Evolutionary conservation across 2,888 invertebrate genomes (phyloP).

Genomic region (Erebia ligea): DNA sequence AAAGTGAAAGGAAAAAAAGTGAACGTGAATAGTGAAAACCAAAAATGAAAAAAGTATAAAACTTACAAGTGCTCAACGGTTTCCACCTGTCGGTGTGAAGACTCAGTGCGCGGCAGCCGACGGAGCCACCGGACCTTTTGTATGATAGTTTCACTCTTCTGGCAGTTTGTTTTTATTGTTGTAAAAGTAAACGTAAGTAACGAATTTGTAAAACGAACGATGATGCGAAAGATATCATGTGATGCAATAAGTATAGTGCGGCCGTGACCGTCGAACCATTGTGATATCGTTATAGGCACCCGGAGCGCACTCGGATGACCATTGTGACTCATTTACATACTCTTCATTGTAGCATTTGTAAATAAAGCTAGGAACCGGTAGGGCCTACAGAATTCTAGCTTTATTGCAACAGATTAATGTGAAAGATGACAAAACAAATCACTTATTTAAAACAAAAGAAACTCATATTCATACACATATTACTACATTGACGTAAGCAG

Average conservation of each 20-base stretch:
- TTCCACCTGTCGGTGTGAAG: conserved; percentile 22
- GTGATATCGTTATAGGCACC: conserved; percentile 62
- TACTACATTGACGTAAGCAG: neutral
- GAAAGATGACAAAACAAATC: neutral
- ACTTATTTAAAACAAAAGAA: neutral
- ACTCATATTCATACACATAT: neutral
- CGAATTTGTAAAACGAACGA: conserved; percentile 50
- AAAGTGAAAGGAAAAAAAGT: conserved; percentile 24
- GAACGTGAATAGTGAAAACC: conserved; percentile 33
- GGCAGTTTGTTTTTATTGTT: conserved; percentile 46
- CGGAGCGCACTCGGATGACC: conserved; percentile 47
- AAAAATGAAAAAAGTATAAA: conserved; percentile 27
- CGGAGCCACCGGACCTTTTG: conserved; percentile 45
- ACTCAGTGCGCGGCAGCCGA: conserved; percentile 29
- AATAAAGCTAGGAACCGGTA: too few relatives aligned
- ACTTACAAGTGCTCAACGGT: conserved; percentile 36
- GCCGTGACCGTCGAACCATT: conserved; percentile 48
- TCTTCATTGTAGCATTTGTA: too few relatives aligned
- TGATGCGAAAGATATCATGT: conserved; percentile 68
- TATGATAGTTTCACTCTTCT: conserved; percentile 49
- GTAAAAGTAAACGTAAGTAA: conserved; percentile 50
- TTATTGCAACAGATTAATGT: neutral
- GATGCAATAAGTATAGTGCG: conserved; percentile 63
- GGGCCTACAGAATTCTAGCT: neutral
- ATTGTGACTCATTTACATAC: neutral